A percentile compares a stretch with the other conserved stretches of the same genome.
Conservation (phyloP, 2,888 invertebrate species). For the Melanophora roralis region DNA sequence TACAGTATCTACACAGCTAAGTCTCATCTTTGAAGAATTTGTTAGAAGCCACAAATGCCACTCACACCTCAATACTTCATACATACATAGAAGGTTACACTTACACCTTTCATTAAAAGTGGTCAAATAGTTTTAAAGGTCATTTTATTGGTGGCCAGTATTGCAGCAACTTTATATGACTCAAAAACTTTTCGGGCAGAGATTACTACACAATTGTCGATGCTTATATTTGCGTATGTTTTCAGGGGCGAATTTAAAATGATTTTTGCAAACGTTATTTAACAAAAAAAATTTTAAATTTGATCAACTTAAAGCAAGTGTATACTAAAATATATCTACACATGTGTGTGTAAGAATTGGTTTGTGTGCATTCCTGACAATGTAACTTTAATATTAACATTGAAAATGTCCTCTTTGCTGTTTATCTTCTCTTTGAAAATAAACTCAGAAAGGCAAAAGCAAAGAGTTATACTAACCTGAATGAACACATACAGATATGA, state of each 20-base stretch:
- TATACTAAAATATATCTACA: no score
- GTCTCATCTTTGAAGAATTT: neutral
- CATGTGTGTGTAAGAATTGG: no score
- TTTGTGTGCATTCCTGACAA: no score
- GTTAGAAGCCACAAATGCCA: neutral
- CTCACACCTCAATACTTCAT: neutral
- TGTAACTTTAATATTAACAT: neutral
- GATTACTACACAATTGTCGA: neutral
- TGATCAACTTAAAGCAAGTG: neutral
- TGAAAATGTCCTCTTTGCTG: neutral
- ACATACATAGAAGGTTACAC: neutral
- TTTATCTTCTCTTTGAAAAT: neutral
- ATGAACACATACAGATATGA: no score
- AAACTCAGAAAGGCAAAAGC: neutral
- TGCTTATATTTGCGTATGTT: neutral
- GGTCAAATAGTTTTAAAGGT: slow-evolving; percentile 37
- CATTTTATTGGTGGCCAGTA: slow-evolving; percentile 27
- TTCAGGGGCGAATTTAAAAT: neutral
- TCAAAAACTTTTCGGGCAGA: neutral
- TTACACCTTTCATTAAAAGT: slow-evolving; percentile 20
- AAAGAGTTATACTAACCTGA: no score
- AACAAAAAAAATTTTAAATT: slow-evolving; percentile 24
- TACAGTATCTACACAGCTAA: neutral
- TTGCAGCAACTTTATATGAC: neutral
- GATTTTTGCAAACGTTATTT: neutral